A percentile compares a stretch with the other conserved stretches of the same genome.
These are phyloP conservation scores for Pterocles gutturalis DNA, from an alignment of 2,113 vertebrate genomes.

Conservation along the genomic window DNA sequence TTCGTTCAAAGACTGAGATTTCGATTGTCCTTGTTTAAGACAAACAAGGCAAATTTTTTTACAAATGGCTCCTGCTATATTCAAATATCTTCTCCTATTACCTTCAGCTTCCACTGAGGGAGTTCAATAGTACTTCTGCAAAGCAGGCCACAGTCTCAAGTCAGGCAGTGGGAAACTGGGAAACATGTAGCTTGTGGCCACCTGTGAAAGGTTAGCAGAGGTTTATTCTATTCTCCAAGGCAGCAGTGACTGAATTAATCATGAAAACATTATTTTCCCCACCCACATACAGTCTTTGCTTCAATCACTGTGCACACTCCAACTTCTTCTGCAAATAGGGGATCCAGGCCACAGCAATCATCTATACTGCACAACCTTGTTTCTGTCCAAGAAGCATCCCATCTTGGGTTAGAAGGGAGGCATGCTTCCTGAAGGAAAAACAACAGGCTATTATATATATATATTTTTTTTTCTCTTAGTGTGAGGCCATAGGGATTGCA, in stretches of 20 bases:
- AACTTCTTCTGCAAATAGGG: background rate
- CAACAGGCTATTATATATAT: rapidly evolving
- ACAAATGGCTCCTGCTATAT: background rate
- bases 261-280: background rate
- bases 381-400: background rate
- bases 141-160: background rate
- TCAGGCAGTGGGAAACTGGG: background rate
- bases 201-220: background rate
- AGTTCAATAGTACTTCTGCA: background rate
- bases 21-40: background rate
- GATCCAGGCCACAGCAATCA: background rate
- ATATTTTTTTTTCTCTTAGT: background rate
- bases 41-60: background rate
- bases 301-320: background rate
- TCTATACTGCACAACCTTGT: background rate
- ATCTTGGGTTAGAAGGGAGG: background rate
- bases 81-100: background rate
- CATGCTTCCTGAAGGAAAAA: background rate
- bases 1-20: background rate
- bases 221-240: background rate
- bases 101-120: background rate
- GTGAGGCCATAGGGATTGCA: background rate
- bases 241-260: background rate
- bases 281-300: rapidly evolving
- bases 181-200: background rate